These are phyloP conservation scores for Liasis olivaceus DNA, from an alignment of 2,797 vertebrate genomes.

Conservation along the genomic window DNA sequence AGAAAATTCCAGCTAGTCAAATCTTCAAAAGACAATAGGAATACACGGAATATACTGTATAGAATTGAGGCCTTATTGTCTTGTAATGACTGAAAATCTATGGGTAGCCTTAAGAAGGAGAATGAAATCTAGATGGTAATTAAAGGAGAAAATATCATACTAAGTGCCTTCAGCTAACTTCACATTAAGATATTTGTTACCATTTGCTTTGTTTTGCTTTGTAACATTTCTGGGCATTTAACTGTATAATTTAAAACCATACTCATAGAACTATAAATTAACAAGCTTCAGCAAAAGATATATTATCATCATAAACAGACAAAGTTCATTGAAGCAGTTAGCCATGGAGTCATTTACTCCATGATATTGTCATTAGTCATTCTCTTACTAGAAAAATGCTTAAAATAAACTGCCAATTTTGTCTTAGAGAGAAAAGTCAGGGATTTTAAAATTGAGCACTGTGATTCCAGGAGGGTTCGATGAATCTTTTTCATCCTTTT, in stretches of 20 bases:
- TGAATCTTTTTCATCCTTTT: not conserved
- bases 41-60: not conserved
- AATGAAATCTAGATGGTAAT: not conserved
- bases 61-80: not conserved
- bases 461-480: not conserved
- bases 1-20: not conserved
- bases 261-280: not conserved
- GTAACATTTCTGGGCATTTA: not conserved
- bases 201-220: not conserved
- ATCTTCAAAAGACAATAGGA: not conserved
- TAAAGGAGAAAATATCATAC: not conserved
- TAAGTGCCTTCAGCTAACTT: not conserved
- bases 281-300: not conserved
- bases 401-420: constrained; percentile 3
- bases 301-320: not conserved
- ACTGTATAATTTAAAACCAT: not conserved
- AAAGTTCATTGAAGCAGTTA: not conserved
- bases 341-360: not conserved
- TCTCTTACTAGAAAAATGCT: not conserved
- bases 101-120: not conserved
- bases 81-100: not conserved
- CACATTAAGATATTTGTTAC: not conserved
- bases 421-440: not conserved
- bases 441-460: not conserved
- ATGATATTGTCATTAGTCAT: not conserved